A percentile compares a stretch with the other conserved stretches of the same genome.
These are phyloP conservation scores for Caenorhabditis macrosperma DNA, from an alignment of 2,888 invertebrate species.

Conservation along the genomic window DNA sequence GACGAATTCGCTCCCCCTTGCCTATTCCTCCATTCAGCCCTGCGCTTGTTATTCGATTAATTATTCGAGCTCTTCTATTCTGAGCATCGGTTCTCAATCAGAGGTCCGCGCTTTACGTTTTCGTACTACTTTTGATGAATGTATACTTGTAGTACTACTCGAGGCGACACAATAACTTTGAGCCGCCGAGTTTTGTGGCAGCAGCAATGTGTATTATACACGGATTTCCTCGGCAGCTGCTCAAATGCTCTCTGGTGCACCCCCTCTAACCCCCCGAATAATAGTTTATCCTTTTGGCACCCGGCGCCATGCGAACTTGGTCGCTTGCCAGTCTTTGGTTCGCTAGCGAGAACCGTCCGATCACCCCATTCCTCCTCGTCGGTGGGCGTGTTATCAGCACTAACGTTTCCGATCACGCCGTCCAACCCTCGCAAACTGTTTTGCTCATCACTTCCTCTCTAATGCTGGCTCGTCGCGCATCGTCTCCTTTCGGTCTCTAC, in stretches of 20 bases:
- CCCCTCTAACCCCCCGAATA: conserved; percentile 15
- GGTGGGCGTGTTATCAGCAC: conserved; percentile 23
- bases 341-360: conserved; percentile 30
- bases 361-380: conserved; percentile 33
- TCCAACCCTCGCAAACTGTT: not conserved
- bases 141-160: conserved; percentile 16
- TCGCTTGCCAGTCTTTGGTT: conserved; percentile 23
- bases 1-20: conserved; percentile 22
- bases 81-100: conserved; percentile 18
- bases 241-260: conserved; percentile 40
- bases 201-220: conserved; percentile 7
- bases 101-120: conserved; percentile 19
- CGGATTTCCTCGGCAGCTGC: conserved; percentile 39
- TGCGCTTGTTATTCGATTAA: conserved; percentile 45
- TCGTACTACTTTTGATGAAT: not conserved
- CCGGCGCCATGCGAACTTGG: conserved; percentile 14
- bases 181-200: conserved; percentile 13
- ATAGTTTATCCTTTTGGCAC: conserved; percentile 41
- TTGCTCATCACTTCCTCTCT: conserved; percentile 30
- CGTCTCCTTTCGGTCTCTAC: conserved; percentile 1
- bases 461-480: too few species aligned
- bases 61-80: conserved; percentile 43
- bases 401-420: conserved; percentile 8
- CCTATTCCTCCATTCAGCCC: not conserved
- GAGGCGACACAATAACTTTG: conserved; percentile 5